A percentile compares a stretch with the other conserved stretches of the same genome.
phyloP scores from a whole-genome alignment of 2,797 vertebrate genomes.

The Liparis tanakae region DNA sequence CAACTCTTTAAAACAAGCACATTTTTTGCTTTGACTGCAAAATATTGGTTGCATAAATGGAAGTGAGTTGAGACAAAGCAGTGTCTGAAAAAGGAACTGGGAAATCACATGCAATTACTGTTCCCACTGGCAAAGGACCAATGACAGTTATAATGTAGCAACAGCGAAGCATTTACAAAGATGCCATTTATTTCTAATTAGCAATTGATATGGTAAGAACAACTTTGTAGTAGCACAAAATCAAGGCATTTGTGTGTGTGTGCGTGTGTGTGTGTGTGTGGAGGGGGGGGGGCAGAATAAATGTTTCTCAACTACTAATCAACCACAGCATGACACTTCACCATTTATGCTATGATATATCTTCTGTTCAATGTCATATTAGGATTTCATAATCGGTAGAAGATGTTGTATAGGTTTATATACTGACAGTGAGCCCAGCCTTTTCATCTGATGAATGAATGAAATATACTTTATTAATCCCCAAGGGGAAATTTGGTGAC shows the following conservation, averaged over 20 bases:
- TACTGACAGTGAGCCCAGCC: not conserved
- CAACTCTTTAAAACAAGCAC: slow-evolving; percentile 14
- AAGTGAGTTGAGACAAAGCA: slow-evolving; percentile 33
- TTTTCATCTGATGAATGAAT: slow-evolving; percentile 5
- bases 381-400: not conserved
- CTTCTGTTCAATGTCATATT: not conserved
- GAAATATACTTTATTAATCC: too few relatives aligned
- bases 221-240: slow-evolving; percentile 27
- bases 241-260: slow-evolving; percentile 44
- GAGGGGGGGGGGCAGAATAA: slow-evolving; percentile 41
- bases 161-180: slow-evolving; percentile 37
- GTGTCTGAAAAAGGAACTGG: slow-evolving; percentile 46
- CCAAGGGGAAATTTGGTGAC: too few relatives aligned
- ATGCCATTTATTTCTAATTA: slow-evolving; percentile 40
- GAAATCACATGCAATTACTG: slow-evolving; percentile 18
- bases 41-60: slow-evolving; percentile 33
- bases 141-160: slow-evolving; percentile 14
- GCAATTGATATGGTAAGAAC: slow-evolving; percentile 36
- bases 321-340: slow-evolving; percentile 47
- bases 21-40: slow-evolving; percentile 50
- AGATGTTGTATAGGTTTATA: not conserved
- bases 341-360: not conserved
- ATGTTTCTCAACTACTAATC: slow-evolving; percentile 76
- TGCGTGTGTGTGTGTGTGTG: too few relatives aligned
- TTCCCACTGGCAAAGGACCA: not conserved